Evolutionary conservation across 2,888 invertebrate species (phyloP).

Genomic region (Nemoura dubitans): DNA sequence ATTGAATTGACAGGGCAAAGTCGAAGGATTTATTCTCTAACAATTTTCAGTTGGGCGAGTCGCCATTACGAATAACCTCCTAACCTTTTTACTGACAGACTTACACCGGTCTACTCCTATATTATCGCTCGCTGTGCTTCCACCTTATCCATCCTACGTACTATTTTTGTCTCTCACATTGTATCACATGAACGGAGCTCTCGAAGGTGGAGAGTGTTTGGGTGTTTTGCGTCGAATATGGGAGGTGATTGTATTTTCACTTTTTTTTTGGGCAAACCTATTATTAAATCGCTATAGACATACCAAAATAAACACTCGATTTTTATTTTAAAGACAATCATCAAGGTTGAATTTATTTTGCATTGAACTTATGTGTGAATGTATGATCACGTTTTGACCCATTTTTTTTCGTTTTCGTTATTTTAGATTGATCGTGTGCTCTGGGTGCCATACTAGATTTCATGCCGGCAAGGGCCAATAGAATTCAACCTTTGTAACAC

Average conservation of each 20-base stretch:
- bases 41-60: conserved; percentile 32
- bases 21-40: conserved; percentile 34
- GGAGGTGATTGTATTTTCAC: background rate
- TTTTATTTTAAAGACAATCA: background rate
- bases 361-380: background rate
- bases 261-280: background rate
- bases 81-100: conserved; percentile 34
- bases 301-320: background rate
- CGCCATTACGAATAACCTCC: conserved; percentile 25
- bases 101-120: conserved; percentile 19
- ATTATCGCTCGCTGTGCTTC: background rate
- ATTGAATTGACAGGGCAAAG: conserved; percentile 36
- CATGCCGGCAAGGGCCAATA: background rate
- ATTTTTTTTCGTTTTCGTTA: background rate
- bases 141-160: background rate
- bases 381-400: conserved; percentile 5
- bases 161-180: background rate
- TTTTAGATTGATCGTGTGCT: background rate
- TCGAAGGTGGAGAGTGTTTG: background rate
- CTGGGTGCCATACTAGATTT: background rate
- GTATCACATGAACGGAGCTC: background rate
- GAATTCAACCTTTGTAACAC: background rate
- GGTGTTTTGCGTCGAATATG: background rate
- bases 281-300: background rate
- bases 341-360: background rate